phyloP scores from a whole-genome alignment of 1,140 invertebrate genomes.

The Drosophila biarmipes region DNA sequence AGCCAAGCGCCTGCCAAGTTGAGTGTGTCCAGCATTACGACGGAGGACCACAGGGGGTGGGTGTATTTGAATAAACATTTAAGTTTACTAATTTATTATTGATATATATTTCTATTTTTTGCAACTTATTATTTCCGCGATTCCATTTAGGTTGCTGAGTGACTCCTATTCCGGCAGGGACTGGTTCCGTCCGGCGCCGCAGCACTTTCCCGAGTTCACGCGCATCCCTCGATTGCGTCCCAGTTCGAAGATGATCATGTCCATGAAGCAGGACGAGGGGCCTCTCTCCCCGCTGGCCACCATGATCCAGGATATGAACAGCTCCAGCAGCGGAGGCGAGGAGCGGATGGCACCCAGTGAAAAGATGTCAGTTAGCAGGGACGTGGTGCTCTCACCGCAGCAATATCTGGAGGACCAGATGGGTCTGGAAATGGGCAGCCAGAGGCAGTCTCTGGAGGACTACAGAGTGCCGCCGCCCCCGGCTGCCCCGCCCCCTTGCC shows the following conservation, averaged over 20 bases:
- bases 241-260: conserved; percentile 83
- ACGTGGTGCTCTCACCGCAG: conserved; percentile 66
- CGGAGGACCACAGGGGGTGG: conserved; percentile 30
- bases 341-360: conserved; percentile 46
- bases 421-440: conserved; percentile 21
- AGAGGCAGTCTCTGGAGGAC: conserved; percentile 32
- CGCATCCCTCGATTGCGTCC: conserved; percentile 76
- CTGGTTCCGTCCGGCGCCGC: conserved; percentile 73
- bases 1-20: conserved; percentile 30
- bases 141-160: conserved; percentile 26
- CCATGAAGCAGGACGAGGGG: conserved; percentile 78
- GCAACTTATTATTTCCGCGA: not conserved
- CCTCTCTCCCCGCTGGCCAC: conserved; percentile 74
- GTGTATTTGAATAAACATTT: not conserved
- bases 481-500: conserved; percentile 50
- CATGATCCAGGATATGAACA: conserved; percentile 81
- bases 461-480: conserved; percentile 54
- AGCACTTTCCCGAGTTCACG: conserved; percentile 78
- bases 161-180: conserved; percentile 70
- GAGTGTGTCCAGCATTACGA: conserved; percentile 36
- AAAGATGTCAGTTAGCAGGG: conserved; percentile 27
- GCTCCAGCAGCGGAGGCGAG: conserved; percentile 77
- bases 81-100: no score
- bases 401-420: conserved; percentile 69
- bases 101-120: no score